Percentiles rank a stretch among this genome's conserved stretches.
These are phyloP conservation scores for Notodonta dromedarius DNA, from an alignment of 2,888 invertebrate genomes.

Conservation along the genomic window DNA sequence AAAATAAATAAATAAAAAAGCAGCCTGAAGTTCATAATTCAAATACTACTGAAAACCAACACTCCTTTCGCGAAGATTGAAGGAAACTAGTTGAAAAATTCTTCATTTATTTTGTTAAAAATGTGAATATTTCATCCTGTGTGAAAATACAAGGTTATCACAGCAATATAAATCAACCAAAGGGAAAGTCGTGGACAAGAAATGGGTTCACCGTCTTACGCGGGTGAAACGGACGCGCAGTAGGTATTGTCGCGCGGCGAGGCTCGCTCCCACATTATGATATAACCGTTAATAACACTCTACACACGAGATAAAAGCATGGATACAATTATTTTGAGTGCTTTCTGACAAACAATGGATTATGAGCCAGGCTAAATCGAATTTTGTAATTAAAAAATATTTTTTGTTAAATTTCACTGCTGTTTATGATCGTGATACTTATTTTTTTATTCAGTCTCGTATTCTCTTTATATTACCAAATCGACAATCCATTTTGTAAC, in stretches of 20 bases:
- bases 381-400: neutral
- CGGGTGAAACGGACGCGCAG: constrained; percentile 44
- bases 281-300: neutral
- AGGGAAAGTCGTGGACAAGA: constrained; percentile 55
- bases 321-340: neutral
- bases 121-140: too few species aligned
- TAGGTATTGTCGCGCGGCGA: constrained; percentile 36
- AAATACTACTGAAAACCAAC: neutral
- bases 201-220: constrained; percentile 54
- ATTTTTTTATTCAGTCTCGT: too few species aligned
- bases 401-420: too few species aligned
- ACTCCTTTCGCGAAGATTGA: neutral
- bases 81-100: too few species aligned
- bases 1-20: too few species aligned
- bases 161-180: constrained; percentile 18
- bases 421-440: too few species aligned
- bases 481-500: too few species aligned
- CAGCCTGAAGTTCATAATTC: too few species aligned
- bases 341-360: neutral
- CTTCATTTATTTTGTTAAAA: too few species aligned
- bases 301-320: neutral
- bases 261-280: constrained; percentile 31
- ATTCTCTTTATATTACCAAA: too few species aligned
- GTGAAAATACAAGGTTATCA: neutral
- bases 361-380: neutral